Evolutionary conservation across 2,797 vertebrate species (phyloP).

Genomic region (Microctenopoma lineatum): DNA sequence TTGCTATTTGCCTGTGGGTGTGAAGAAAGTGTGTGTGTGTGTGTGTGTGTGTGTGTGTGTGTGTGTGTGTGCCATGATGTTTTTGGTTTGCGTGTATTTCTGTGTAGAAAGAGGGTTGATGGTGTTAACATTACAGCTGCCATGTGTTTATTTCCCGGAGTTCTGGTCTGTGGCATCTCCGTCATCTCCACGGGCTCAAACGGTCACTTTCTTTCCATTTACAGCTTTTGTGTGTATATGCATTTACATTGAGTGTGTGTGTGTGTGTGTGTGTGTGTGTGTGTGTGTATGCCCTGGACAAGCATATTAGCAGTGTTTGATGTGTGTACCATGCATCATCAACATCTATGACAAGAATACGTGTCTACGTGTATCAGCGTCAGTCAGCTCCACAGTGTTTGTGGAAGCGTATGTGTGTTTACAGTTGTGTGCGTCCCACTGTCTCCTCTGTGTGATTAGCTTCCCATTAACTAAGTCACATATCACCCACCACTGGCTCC

Average conservation of each 20-base stretch:
- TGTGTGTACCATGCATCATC: conserved; percentile 34
- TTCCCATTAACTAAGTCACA: conserved; percentile 77
- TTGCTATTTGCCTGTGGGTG: conserved; percentile 22
- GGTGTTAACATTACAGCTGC: conserved; percentile 74
- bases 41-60: conserved; percentile 37
- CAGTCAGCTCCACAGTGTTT: conserved; percentile 14
- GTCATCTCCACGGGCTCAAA: conserved; percentile 70
- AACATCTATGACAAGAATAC: conserved; percentile 4
- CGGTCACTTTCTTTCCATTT: conserved; percentile 72
- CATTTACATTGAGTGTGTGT: conserved; percentile 22
- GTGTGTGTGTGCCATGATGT: conserved; percentile 16
- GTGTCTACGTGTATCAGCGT: conserved; percentile 7
- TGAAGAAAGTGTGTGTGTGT: conserved; percentile 14
- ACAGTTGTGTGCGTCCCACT: conserved; percentile 58
- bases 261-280: conserved; percentile 18
- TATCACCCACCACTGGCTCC: conserved; percentile 74
- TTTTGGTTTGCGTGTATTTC: conserved; percentile 1
- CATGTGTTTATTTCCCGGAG: conserved; percentile 77
- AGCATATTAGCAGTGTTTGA: conserved; percentile 40
- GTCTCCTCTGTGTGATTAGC: conserved; percentile 76
- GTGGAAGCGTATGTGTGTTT: conserved; percentile 58
- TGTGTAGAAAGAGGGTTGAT: conserved; percentile 32
- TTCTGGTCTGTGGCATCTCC: conserved; percentile 71
- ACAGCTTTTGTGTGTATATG: conserved; percentile 29
- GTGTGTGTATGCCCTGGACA: neutral